These are phyloP conservation scores for Macroglossus sobrinus DNA, from an alignment of 2,113 vertebrate species.

Conservation along the genomic window DNA sequence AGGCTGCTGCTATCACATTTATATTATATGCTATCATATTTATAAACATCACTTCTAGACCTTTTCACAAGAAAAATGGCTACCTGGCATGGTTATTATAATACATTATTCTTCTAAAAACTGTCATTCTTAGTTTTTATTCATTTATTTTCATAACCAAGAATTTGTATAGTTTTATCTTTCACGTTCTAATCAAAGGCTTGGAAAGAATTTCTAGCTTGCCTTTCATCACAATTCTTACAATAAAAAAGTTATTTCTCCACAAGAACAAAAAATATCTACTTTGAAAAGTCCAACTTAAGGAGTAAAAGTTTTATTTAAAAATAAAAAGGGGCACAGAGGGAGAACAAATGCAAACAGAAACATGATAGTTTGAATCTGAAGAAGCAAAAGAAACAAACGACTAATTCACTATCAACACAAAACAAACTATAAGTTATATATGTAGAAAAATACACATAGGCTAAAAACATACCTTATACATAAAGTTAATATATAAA, in stretches of 20 bases:
- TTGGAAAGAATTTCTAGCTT: background rate
- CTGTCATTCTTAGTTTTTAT: background rate
- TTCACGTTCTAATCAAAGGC: background rate
- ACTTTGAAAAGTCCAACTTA: background rate
- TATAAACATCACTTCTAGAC: background rate
- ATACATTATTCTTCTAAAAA: background rate
- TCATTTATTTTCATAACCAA: background rate
- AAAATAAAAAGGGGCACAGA: background rate
- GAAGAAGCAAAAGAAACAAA: background rate
- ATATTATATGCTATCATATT: background rate
- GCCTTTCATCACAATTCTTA: background rate
- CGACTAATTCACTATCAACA: background rate
- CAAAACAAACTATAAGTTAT: background rate
- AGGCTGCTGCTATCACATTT: background rate
- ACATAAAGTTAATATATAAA: background rate
- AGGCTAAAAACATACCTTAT: background rate
- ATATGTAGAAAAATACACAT: background rate
- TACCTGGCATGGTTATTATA: background rate
- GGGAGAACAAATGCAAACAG: background rate
- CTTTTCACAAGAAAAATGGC: background rate
- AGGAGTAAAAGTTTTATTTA: background rate
- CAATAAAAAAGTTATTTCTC: background rate
- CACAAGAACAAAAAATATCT: background rate
- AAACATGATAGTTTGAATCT: background rate
- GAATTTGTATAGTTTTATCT: background rate